A percentile compares a stretch with the other conserved stretches of the same genome.
Evolutionary conservation across 2,888 invertebrate species (phyloP).

Genomic region (Magallana nippona): DNA sequence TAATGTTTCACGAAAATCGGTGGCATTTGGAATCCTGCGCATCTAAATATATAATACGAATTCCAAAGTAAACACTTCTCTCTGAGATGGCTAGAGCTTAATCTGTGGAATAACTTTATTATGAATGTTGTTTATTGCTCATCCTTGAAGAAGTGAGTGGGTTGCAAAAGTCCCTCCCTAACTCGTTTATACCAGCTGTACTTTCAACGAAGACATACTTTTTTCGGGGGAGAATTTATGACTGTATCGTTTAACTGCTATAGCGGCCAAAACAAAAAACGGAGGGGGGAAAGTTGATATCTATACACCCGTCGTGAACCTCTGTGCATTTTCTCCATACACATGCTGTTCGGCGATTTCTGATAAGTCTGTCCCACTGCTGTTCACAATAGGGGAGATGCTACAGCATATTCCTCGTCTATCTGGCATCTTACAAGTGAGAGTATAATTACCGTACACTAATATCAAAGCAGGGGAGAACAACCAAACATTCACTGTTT

Average conservation of each 20-base stretch:
- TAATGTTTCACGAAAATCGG: too few relatives aligned
- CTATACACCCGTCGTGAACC: not conserved
- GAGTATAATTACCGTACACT: not conserved
- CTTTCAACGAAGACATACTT: too few relatives aligned
- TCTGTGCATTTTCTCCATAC: slow-evolving; percentile 7
- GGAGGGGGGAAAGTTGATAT: not conserved
- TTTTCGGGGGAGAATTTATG: too few relatives aligned
- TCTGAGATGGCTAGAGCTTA: too few relatives aligned
- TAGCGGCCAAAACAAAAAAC: too few relatives aligned
- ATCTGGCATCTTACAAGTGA: slow-evolving; percentile 5
- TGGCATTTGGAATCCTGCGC: too few relatives aligned
- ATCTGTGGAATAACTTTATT: too few relatives aligned
- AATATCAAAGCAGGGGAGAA: slow-evolving; percentile 7
- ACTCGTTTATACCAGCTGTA: too few relatives aligned
- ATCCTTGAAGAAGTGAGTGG: slow-evolving; percentile 4
- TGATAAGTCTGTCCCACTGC: slow-evolving; percentile 10
- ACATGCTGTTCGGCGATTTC: slow-evolving; percentile 35
- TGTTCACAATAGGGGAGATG: not conserved
- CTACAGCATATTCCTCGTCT: slow-evolving; percentile 2
- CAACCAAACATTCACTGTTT: not conserved
- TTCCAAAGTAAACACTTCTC: too few relatives aligned
- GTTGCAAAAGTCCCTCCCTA: not conserved
- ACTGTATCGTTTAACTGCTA: too few relatives aligned
- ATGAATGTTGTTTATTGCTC: not conserved
- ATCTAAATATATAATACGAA: too few relatives aligned